phyloP scores from a whole-genome alignment of 1,140 invertebrate species.

The Cydia splendana region DNA sequence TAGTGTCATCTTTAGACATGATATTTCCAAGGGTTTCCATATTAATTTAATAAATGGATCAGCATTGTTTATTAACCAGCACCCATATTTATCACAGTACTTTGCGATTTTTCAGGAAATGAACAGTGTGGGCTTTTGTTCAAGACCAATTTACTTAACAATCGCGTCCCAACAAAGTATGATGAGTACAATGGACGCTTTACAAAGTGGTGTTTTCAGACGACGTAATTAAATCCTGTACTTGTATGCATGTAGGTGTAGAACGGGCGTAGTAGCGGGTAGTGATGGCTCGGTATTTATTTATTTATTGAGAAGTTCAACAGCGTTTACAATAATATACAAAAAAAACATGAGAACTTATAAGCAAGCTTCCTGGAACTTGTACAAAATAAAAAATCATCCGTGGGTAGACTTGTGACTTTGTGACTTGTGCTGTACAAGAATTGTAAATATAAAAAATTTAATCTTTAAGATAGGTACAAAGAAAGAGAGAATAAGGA shows the following conservation, averaged over 20 bases:
- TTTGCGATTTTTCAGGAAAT: background rate
- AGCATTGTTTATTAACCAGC: constrained; percentile 4
- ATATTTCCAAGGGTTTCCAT: background rate
- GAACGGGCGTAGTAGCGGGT: too few relatives aligned
- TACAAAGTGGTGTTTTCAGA: background rate
- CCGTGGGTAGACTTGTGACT: too few relatives aligned
- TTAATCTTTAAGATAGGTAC: too few relatives aligned
- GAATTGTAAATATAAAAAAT: too few relatives aligned
- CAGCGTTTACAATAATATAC: too few relatives aligned
- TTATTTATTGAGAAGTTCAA: too few relatives aligned
- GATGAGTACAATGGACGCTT: background rate
- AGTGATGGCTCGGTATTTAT: background rate
- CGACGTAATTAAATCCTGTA: background rate
- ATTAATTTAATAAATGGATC: background rate
- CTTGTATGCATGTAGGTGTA: background rate
- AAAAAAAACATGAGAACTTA: too few relatives aligned
- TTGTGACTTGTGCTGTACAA: too few relatives aligned
- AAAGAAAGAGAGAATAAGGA: too few relatives aligned
- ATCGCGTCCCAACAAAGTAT: constrained; percentile 11
- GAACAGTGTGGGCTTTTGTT: constrained; percentile 17
- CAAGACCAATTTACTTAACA: constrained; percentile 3
- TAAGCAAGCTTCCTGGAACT: too few relatives aligned
- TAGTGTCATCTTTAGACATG: background rate
- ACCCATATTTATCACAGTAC: constrained; percentile 3
- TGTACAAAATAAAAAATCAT: too few relatives aligned